Conservation (phyloP, 2,888 invertebrate species). For the Helleia helle region DNA sequence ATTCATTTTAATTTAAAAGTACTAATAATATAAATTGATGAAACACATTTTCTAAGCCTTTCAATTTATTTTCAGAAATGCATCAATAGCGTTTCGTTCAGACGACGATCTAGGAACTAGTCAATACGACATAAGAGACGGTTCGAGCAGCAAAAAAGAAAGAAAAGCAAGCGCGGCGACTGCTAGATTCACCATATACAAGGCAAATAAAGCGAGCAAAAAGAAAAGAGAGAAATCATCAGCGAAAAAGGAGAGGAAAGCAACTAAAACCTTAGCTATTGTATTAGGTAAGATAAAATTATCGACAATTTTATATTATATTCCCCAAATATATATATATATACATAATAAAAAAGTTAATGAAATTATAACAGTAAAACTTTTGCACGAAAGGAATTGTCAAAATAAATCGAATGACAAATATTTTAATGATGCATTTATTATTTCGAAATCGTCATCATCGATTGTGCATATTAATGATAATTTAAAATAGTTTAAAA, state of each 20-base stretch:
- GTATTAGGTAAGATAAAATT: slow-evolving; percentile 96
- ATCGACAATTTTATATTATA: too few species aligned
- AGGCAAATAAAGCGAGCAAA: slow-evolving; percentile 94
- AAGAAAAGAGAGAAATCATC: slow-evolving; percentile 96
- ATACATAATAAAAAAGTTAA: too few species aligned
- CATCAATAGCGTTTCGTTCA: slow-evolving; percentile 67
- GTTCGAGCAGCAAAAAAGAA: slow-evolving; percentile 78
- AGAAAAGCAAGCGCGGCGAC: slow-evolving; percentile 78
- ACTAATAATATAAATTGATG: not conserved
- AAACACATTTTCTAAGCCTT: slow-evolving; percentile 1
- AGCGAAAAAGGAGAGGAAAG: slow-evolving; percentile 95
- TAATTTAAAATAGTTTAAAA: too few species aligned
- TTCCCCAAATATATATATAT: too few species aligned
- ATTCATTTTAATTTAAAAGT: not conserved
- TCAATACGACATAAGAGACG: slow-evolving; percentile 53
- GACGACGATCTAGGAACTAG: slow-evolving; percentile 57
- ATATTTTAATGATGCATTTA: too few species aligned
- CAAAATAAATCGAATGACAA: too few species aligned
- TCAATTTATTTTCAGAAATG: slow-evolving; percentile 59
- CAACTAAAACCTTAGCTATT: slow-evolving; percentile 98
- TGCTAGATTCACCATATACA: slow-evolving; percentile 91
- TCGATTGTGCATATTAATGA: too few species aligned
- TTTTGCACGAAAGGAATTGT: too few species aligned
- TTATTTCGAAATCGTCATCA: too few species aligned
- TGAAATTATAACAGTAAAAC: too few species aligned